These are phyloP conservation scores for Scrobipalpa atriplicella DNA, from an alignment of 2,888 invertebrate species.

Conservation along the genomic window DNA sequence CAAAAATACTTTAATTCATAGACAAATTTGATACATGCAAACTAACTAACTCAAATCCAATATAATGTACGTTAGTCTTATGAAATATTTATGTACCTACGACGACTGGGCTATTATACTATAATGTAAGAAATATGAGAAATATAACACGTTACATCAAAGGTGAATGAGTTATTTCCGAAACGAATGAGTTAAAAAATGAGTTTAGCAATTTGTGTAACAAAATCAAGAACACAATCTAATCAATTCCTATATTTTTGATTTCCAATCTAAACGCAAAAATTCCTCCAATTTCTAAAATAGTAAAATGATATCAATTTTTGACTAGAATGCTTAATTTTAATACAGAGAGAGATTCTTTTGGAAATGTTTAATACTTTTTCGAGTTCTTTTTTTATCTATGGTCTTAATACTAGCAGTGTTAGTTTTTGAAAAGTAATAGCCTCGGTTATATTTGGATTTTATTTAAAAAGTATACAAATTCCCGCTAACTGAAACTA, in stretches of 20 bases:
- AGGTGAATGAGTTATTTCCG: no score
- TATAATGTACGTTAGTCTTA: not conserved
- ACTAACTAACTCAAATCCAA: not conserved
- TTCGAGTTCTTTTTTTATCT: constrained; percentile 55
- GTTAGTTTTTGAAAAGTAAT: constrained; percentile 59
- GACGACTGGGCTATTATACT: not conserved
- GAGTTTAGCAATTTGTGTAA: no score
- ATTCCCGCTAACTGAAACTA: constrained; percentile 17
- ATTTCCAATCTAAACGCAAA: constrained; percentile 32
- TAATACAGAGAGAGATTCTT: constrained; percentile 81
- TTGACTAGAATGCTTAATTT: constrained; percentile 80
- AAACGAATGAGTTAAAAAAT: no score
- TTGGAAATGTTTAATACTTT: constrained; percentile 75
- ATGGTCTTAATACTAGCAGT: constrained; percentile 63
- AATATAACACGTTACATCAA: no score
- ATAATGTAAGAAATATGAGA: no score
- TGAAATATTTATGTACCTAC: constrained; percentile 6
- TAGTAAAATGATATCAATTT: constrained; percentile 68
- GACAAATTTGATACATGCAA: not conserved
- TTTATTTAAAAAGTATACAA: constrained; percentile 31
- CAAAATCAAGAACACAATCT: not conserved
- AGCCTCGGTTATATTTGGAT: constrained; percentile 73
- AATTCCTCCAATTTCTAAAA: constrained; percentile 41
- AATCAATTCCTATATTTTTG: not conserved
- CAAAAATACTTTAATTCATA: constrained; percentile 23